Conservation (phyloP, 2,797 vertebrate species). For the Uromys caudimaculatus region DNA sequence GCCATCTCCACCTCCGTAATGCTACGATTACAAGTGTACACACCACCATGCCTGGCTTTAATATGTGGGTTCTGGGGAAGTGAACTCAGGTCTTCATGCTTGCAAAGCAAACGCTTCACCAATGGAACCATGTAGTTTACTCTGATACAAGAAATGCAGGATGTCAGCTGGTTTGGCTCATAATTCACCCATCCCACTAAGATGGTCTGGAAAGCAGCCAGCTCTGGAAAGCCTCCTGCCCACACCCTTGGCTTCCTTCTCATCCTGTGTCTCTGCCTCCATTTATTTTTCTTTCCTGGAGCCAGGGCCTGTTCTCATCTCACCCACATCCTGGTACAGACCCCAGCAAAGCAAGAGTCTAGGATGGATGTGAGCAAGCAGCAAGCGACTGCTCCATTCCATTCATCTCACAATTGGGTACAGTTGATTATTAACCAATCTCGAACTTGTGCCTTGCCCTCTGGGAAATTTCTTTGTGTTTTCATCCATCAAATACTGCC, state of each 20-base stretch:
- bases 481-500: not conserved
- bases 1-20: no score
- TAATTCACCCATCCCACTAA: not conserved
- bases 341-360: not conserved
- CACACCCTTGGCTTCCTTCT: not conserved
- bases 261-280: not conserved
- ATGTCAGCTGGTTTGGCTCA: not conserved
- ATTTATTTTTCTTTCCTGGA: not conserved
- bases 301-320: not conserved
- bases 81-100: not conserved
- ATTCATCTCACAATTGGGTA: not conserved
- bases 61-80: not conserved
- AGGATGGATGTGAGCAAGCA: not conserved
- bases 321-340: not conserved
- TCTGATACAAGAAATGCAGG: not conserved
- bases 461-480: slow-evolving; percentile 3
- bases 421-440: not conserved
- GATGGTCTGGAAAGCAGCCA: not conserved
- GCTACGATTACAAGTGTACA: not conserved
- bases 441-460: not conserved
- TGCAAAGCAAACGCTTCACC: not conserved
- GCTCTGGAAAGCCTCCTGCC: not conserved
- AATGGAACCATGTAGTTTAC: not conserved
- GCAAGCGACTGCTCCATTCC: not conserved
- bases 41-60: not conserved